phyloP scores from a whole-genome alignment of 2,888 invertebrate genomes.

The Cyaniris semiargus region DNA sequence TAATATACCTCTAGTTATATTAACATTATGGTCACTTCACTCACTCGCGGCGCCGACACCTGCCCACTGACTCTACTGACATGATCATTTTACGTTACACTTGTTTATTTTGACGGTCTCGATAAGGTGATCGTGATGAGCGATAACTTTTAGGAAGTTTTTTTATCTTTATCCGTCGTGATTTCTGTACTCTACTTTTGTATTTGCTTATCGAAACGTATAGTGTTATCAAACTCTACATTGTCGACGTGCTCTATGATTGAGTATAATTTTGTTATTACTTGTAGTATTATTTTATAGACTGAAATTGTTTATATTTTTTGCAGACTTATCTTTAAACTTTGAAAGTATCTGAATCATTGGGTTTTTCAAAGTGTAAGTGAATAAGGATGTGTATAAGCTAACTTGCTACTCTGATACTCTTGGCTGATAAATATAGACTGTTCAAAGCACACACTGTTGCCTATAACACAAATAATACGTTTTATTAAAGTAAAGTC shows the following conservation, averaged over 20 bases:
- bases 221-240: neutral
- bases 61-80: neutral
- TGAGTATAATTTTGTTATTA: neutral
- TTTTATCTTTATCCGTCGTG: neutral
- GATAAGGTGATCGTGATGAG: neutral
- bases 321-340: neutral
- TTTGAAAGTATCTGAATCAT: neutral
- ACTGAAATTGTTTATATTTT: neutral
- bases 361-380: neutral
- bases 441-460: too few species aligned
- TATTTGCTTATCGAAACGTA: neutral
- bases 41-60: neutral
- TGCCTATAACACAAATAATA: too few species aligned
- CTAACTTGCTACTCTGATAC: neutral
- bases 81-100: conserved; percentile 12
- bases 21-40: too few species aligned
- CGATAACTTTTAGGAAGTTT: neutral
- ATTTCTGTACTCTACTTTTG: neutral
- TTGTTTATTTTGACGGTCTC: neutral
- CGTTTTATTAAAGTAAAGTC: too few species aligned
- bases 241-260: neutral
- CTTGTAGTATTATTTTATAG: neutral
- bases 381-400: neutral
- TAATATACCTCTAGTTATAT: too few species aligned
- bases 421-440: neutral